A percentile compares a stretch with the other conserved stretches of the same genome.
Evolutionary conservation across 2,113 vertebrate species (phyloP).

Genomic region (Vimba vimba): DNA sequence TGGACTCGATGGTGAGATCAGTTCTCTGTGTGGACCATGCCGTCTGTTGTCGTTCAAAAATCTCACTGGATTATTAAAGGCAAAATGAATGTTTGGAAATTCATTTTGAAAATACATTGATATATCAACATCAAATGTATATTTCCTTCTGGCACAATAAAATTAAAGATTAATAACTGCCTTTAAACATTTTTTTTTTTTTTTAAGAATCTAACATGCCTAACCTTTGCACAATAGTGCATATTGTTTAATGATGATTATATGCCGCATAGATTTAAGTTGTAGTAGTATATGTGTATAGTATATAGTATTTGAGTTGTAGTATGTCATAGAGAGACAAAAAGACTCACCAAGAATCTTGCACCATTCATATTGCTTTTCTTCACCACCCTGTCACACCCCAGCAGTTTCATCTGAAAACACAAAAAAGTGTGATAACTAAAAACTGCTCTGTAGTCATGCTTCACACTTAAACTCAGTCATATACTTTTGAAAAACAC

Average conservation of each 20-base stretch:
- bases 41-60: background rate
- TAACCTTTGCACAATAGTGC: background rate
- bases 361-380: constrained; percentile 70
- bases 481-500: background rate
- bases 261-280: background rate
- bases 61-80: background rate
- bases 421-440: constrained; percentile 14
- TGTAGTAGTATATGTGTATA: too few species aligned
- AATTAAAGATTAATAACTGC: background rate
- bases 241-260: background rate
- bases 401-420: constrained; percentile 58
- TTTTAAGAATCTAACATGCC: background rate
- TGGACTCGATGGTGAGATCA: background rate
- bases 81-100: too few species aligned
- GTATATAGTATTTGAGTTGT: too few species aligned
- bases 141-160: background rate
- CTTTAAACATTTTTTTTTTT: background rate
- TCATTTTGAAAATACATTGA: too few species aligned
- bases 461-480: background rate
- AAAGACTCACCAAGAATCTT: constrained; percentile 84
- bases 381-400: constrained; percentile 59
- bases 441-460: background rate
- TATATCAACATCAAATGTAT: background rate
- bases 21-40: background rate
- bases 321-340: background rate